Percentiles rank a stretch among this genome's conserved stretches.
These are phyloP conservation scores for Dioctria rufipes DNA, from an alignment of 2,888 invertebrate species.

Conservation along the genomic window DNA sequence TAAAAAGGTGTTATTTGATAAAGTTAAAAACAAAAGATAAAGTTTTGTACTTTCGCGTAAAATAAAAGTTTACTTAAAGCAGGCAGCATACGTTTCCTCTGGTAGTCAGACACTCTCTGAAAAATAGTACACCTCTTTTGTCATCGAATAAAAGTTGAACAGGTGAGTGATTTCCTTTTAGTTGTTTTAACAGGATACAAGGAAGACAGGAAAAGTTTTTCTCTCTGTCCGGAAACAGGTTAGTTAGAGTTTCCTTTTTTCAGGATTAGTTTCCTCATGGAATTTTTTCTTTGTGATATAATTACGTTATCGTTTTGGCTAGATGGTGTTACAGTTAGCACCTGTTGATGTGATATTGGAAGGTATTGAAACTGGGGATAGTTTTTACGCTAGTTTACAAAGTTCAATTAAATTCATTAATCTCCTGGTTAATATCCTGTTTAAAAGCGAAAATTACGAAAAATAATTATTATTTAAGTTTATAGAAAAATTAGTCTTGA, in stretches of 20 bases:
- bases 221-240: neutral
- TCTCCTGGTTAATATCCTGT: neutral
- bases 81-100: neutral
- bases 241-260: conserved; percentile 13
- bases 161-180: conserved; percentile 35
- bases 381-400: neutral
- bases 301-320: neutral
- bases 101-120: neutral
- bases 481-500: too few relatives aligned
- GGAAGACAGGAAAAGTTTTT: neutral
- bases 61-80: neutral
- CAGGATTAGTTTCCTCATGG: neutral
- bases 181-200: conserved; percentile 19
- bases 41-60: neutral
- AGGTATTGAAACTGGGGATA: neutral
- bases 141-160: conserved; percentile 31
- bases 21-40: neutral
- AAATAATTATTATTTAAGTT: too few relatives aligned
- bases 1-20: neutral
- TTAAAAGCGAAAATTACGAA: neutral
- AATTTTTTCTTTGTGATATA: neutral
- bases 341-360: conserved; percentile 1
- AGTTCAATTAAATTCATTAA: conserved; percentile 8
- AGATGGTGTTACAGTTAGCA: neutral
- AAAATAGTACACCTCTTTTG: neutral